phyloP scores from a whole-genome alignment of 92 coral and sea anemone genomes.

The Chrysogorgia sp. region DNA sequence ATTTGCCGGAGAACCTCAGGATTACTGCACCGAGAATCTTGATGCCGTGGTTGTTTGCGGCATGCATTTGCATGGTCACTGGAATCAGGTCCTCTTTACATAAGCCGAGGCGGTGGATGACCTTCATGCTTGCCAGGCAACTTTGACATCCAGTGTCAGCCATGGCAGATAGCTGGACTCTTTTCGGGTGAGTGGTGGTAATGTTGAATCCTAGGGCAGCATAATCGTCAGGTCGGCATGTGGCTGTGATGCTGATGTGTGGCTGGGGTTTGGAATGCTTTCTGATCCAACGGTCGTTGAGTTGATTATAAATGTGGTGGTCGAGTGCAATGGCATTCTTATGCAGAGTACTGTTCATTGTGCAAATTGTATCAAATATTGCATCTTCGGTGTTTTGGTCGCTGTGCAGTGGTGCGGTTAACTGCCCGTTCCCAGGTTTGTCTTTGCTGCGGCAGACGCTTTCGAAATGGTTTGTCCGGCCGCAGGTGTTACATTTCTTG shows the following conservation, averaged over 20 bases:
- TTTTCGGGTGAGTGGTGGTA: not conserved
- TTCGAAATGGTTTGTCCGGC: constrained; percentile 56
- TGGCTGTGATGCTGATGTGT: not conserved
- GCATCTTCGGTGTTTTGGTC: not conserved
- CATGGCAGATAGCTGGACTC: constrained; percentile 26
- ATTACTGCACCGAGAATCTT: constrained; percentile 61
- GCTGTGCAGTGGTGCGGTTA: not conserved
- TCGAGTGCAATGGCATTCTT: not conserved
- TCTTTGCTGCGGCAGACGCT: constrained; percentile 65
- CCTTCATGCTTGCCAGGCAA: constrained; percentile 55
- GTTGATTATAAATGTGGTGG: constrained; percentile 35
- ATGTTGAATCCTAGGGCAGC: constrained; percentile 3
- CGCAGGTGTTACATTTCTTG: constrained; percentile 53
- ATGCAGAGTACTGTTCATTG: not conserved
- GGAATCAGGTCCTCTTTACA: constrained; percentile 56
- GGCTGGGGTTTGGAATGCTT: constrained; percentile 40
- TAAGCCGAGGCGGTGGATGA: constrained; percentile 56
- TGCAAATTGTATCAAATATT: constrained; percentile 22
- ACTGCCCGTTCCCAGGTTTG: not conserved
- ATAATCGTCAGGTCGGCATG: too few species aligned
- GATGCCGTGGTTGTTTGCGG: constrained; percentile 71
- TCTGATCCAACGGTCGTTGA: constrained; percentile 33
- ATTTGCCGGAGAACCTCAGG: constrained; percentile 65
- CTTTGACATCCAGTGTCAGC: constrained; percentile 38
- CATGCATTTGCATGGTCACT: constrained; percentile 64